phyloP scores from a whole-genome alignment of 2,113 vertebrate species.

The Ameiurus melas region DNA sequence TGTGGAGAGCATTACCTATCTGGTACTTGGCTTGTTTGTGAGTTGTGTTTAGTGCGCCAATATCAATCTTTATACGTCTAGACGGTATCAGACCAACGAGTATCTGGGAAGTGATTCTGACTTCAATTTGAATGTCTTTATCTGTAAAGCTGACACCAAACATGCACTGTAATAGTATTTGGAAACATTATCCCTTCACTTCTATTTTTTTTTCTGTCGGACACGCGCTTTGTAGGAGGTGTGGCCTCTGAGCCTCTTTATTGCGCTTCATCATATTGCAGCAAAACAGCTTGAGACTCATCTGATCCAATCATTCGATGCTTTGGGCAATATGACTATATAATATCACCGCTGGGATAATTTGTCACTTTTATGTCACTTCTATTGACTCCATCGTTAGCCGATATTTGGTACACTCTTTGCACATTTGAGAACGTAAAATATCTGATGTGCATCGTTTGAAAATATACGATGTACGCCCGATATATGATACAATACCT shows the following conservation, averaged over 20 bases:
- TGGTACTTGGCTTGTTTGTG: neutral
- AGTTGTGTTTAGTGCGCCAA: neutral
- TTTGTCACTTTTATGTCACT: neutral
- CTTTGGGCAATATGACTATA: neutral
- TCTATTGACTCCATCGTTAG: neutral
- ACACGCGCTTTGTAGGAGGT: neutral
- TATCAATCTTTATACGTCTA: neutral
- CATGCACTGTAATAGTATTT: neutral
- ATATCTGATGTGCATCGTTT: too few relatives aligned
- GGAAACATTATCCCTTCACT: neutral
- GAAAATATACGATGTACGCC: neutral
- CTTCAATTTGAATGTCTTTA: neutral
- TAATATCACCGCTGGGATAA: neutral
- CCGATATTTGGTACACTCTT: neutral
- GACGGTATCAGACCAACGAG: neutral
- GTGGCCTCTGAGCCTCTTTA: neutral
- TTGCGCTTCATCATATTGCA: neutral
- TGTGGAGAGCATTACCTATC: neutral
- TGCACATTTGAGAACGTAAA: neutral
- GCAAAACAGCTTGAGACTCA: neutral
- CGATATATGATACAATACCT: neutral
- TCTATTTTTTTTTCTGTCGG: neutral
- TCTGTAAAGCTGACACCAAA: neutral
- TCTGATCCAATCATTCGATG: neutral
- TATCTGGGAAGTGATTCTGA: neutral